These are phyloP conservation scores for Gulo gulo DNA, from an alignment of 2,113 vertebrate species.

Conservation along the genomic window DNA sequence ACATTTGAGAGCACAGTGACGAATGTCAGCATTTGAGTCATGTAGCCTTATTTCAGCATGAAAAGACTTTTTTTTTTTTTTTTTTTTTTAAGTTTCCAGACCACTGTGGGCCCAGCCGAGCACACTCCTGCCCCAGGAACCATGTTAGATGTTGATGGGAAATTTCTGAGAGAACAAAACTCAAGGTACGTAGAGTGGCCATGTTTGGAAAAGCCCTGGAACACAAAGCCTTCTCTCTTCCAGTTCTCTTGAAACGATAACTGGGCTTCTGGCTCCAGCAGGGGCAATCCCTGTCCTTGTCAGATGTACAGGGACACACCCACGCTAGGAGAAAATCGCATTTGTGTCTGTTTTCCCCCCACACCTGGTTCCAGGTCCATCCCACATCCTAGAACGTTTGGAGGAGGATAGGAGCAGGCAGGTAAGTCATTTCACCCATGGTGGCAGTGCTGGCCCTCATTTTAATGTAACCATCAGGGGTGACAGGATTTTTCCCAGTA, in stretches of 20 bases:
- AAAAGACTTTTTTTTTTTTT: neutral
- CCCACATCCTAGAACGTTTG: rapidly evolving
- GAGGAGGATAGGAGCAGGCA: neutral
- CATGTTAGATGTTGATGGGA: neutral
- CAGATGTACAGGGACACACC: neutral
- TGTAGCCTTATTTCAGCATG: neutral
- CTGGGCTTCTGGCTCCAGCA: neutral
- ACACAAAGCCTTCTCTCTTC: neutral
- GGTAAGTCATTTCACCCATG: neutral
- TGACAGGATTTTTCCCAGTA: neutral
- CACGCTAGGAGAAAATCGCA: neutral
- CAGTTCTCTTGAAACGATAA: neutral
- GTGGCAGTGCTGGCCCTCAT: neutral
- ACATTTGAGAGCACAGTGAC: neutral
- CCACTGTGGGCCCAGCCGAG: neutral
- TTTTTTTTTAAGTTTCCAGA: neutral
- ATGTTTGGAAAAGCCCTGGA: neutral
- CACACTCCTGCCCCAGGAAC: neutral
- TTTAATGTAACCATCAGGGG: slow-evolving; percentile 32
- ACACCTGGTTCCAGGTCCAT: neutral
- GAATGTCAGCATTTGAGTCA: neutral
- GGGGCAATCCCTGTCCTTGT: neutral
- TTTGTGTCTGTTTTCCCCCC: neutral
- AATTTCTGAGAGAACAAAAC: neutral
- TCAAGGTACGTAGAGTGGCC: neutral